Percentiles rank a stretch among this genome's conserved stretches.
Conservation (phyloP, 2,113 vertebrate species). For the Saguinus imperator region DNA sequence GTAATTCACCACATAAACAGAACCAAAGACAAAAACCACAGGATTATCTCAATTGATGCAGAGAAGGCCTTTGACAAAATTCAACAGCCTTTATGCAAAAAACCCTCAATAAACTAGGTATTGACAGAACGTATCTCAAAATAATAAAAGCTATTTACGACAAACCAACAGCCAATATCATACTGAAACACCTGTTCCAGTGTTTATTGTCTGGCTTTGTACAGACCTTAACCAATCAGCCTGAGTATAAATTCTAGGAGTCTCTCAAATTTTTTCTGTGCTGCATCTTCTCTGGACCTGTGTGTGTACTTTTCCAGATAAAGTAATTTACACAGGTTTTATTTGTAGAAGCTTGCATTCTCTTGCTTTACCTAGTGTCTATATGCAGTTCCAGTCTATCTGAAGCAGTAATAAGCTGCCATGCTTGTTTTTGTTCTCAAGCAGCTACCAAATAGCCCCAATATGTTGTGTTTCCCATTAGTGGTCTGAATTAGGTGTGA, state of each 20-base stretch:
- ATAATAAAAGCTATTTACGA: too few relatives aligned
- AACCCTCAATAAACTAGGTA: too few relatives aligned
- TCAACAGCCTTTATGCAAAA: too few relatives aligned
- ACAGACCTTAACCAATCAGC: background rate
- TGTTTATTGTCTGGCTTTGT: background rate
- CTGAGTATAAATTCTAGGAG: background rate
- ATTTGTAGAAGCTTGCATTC: background rate
- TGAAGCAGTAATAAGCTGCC: background rate
- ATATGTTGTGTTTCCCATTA: background rate
- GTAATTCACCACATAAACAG: too few relatives aligned
- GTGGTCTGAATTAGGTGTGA: background rate
- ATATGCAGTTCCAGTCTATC: background rate
- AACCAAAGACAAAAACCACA: too few relatives aligned
- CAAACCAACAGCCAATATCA: too few relatives aligned
- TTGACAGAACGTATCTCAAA: too few relatives aligned
- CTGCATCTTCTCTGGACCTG: background rate
- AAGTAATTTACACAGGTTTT: background rate
- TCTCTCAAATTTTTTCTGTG: background rate
- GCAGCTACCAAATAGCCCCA: background rate
- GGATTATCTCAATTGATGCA: too few relatives aligned
- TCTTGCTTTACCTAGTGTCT: background rate
- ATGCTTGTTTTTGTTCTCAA: background rate
- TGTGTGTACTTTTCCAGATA: background rate
- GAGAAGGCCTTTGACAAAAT: too few relatives aligned
- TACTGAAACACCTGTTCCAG: background rate